Percentiles rank a stretch among this genome's conserved stretches.
Evolutionary conservation across 2,888 invertebrate species (phyloP).

Genomic region (Eurois occulta): DNA sequence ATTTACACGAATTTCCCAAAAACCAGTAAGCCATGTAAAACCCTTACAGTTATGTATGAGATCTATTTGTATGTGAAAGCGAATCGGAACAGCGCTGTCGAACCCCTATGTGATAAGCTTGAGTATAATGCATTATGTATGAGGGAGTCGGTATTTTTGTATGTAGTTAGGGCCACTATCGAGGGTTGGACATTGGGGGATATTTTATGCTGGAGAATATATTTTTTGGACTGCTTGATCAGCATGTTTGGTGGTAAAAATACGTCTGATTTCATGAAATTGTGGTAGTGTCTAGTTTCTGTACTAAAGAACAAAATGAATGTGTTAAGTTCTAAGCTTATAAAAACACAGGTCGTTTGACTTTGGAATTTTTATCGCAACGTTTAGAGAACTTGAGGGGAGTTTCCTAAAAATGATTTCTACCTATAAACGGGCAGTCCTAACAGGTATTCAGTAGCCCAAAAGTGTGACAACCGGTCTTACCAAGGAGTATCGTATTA

Average conservation of each 20-base stretch:
- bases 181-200: background rate
- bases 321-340: too few species aligned
- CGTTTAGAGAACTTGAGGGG: too few species aligned
- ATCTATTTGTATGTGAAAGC: constrained; percentile 53
- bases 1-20: constrained; percentile 15
- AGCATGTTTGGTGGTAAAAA: background rate
- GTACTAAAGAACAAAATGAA: background rate
- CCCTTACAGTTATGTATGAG: constrained; percentile 54
- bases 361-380: background rate
- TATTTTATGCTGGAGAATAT: constrained; percentile 20
- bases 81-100: constrained; percentile 40
- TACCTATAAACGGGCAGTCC: too few species aligned
- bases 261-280: background rate
- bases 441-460: too few species aligned
- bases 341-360: background rate
- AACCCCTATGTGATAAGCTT: constrained; percentile 60
- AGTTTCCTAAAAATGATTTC: too few species aligned
- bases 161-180: constrained; percentile 27
- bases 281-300: background rate
- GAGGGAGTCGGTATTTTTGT: constrained; percentile 53
- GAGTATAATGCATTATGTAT: constrained; percentile 64
- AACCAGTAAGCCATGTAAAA: constrained; percentile 21
- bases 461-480: too few species aligned
- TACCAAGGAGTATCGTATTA: too few species aligned
- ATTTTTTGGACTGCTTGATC: constrained; percentile 2